Evolutionary conservation across 2,888 invertebrate species (phyloP), one percentile per base, ranked within the genome.

Genomic region (Endomychus coccineus): DNA sequence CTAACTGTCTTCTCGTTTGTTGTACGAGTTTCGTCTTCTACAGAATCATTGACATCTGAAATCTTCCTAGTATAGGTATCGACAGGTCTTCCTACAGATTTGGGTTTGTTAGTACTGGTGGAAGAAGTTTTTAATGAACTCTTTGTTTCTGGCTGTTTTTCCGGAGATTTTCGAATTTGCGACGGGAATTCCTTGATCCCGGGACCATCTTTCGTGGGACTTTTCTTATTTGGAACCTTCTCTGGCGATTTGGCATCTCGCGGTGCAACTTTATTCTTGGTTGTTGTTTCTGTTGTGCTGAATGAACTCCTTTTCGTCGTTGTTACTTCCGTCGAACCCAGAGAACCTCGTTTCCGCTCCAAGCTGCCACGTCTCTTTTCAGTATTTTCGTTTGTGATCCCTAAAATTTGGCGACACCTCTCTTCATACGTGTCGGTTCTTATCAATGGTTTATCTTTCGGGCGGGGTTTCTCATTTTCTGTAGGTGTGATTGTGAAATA

Each of bases 351-450:
- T 25, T 24, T 34, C 7, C 23, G 30, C 7, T 48, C 48, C 5
- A 41, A 45, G 24, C 52, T 52, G 34, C 46, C 47, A 10, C 44
- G 38, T 23, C 43, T 30, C 38, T 43, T 47, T 40, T 52, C 50
- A 16, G 45, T 56, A 1, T 56, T 63, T 17, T 51, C 50, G 34
- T 70, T 68, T 29, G 69, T 62, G 68, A 82, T 77, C 2, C 82
- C 82, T 22, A 82, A 67, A 49, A 82, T 81, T 52, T 80, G 75
- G 21, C 77, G 71, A 46, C 82, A 82, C 17, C 81, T 69, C 58
- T 82, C 81, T 59, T 82, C 82, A 44, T 81, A 83, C 1, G 82
- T 82, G 61, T 83, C 81, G 21, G 78, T 74, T 49, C 80, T 69
- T 44, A 73, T 74, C 1, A 78, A 74, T 22, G 76, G 74, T 46